Evolutionary conservation across 1,140 invertebrate species (phyloP), one percentile per base, ranked within the genome.

Genomic region (Antheraea pernyi): DNA sequence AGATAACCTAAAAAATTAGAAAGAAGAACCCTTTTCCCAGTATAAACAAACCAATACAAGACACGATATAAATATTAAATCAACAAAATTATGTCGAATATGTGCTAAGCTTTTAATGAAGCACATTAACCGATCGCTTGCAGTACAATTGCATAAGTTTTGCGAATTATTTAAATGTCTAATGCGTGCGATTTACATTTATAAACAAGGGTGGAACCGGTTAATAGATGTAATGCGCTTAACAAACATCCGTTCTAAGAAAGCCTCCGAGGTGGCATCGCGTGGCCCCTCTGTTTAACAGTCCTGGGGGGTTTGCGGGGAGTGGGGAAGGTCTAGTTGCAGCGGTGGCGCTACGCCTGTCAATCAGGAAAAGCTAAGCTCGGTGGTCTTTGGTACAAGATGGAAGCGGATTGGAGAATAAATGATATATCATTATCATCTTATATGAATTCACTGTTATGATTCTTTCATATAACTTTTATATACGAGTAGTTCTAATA

Each of bases 221-320:
- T 73, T 85, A 86, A 84, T 88, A 84, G 80, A 85, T 84, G 82
- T 83, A 83, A 83, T 76, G 75, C 74, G 74, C 76, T 73, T 75
- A 70, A 60, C 69, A 69, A 73, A 69, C 53, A 60, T 76, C 83
- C 80, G 82, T 69, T 78, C 59, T 74, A 72, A 67, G 61, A 74
- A 77, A 75, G 80, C 18, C 77, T 68, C 65, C 42, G 63, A 8
- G 61, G 46, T 68, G 37, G 19, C 59, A 30, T 59, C 58, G 16
- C 59, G 48, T 39, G 19, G 10, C 65, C 48, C 65, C 48, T 59
- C 19, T 59, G n/a, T 46, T 37, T 19, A 11, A 7, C 11, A 46
- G 39, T 18, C 68, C 59, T 64, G 16, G 53, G 18, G 22, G 19
- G 67, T 30, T 13, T 53, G 53, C 19, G 53, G 60, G 65, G 69